These are phyloP conservation scores for Phenganax stokvisi DNA, from an alignment of 92 coral and sea anemone genomes.

Conservation along the genomic window DNA sequence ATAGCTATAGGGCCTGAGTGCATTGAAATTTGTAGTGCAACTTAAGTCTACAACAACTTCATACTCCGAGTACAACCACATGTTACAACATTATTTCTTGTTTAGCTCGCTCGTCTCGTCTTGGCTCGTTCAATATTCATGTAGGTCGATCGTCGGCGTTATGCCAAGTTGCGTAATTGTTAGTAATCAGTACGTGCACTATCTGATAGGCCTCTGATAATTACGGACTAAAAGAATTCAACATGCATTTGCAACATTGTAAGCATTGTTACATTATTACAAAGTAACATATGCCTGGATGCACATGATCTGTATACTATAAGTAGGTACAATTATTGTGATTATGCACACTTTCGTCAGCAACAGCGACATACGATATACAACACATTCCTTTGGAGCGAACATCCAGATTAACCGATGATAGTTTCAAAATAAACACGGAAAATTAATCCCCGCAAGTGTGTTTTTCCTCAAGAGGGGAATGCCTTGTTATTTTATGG, in stretches of 20 bases:
- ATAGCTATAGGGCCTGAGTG: too few relatives aligned
- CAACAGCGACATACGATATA: not conserved
- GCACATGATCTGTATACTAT: slow-evolving; percentile 15
- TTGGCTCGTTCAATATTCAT: not conserved
- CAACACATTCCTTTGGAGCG: not conserved
- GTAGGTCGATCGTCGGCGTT: not conserved
- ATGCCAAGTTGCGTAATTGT: slow-evolving; percentile 1
- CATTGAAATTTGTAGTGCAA: not conserved
- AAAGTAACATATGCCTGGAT: slow-evolving; percentile 6
- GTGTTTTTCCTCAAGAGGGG: not conserved
- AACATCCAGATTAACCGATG: not conserved
- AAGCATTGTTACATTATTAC: slow-evolving; percentile 22
- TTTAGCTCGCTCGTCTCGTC: too few relatives aligned
- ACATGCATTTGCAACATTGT: slow-evolving; percentile 10
- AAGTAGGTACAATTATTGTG: not conserved
- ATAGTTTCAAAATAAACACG: not conserved
- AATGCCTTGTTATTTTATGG: not conserved
- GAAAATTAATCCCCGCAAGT: not conserved
- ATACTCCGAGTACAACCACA: not conserved
- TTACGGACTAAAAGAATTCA: not conserved
- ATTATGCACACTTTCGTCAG: not conserved
- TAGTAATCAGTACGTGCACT: not conserved
- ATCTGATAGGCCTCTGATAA: slow-evolving; percentile 3
- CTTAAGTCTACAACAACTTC: not conserved
- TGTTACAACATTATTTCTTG: not conserved